Evolutionary conservation across 2,888 invertebrate species (phyloP), one percentile per base, ranked within the genome.

Genomic region (Ariolimax columbianus): DNA sequence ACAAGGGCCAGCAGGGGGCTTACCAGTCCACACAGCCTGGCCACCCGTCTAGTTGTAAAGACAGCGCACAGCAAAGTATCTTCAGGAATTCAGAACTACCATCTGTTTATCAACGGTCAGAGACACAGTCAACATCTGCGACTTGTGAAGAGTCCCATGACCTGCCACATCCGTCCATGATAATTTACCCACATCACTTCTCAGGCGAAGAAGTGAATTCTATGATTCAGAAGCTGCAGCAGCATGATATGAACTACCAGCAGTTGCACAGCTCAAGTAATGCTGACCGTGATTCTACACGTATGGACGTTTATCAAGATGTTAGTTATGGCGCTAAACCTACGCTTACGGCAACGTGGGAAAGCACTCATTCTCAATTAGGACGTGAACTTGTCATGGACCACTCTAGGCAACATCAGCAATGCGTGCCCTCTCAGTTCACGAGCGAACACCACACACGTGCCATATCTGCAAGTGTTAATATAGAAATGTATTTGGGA

Each of bases 161-260:
- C 26, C 38, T 47, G 19, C 30, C 81, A 23, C 73, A 73, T 26
- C 51, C 84, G 26, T 51, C 85, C 36, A 59, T 75, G 70, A 43
- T 66, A 26, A 47, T 73, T 7, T 72, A 51, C 0, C 55, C 84
- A 23, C 14, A 59, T 38, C 73, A 80, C 77, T 66, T 47, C 70
- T 81, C 85, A 43, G 81, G 47, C 1, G 72, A 63, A 75, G 81
- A 85, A 38, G n/a, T 36, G 33, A 63, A 43, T 40, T 36, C 77
- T 0, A 30, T 43, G 38, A 30, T 43, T 47, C 75, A 77, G 6
- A 38, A 40, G 1, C 73, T n/a, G 0, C 59, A 79, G 3, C 79
- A 75, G 11, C 72, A 33, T 0, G 38, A 75, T 14, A 23, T 9
- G n/a, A 63, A 40, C 3, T 63, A 30, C 43, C 43, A 68, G 33